Evolutionary conservation across 2,888 invertebrate genomes (phyloP).

Genomic region (Drosophila anceps): DNA sequence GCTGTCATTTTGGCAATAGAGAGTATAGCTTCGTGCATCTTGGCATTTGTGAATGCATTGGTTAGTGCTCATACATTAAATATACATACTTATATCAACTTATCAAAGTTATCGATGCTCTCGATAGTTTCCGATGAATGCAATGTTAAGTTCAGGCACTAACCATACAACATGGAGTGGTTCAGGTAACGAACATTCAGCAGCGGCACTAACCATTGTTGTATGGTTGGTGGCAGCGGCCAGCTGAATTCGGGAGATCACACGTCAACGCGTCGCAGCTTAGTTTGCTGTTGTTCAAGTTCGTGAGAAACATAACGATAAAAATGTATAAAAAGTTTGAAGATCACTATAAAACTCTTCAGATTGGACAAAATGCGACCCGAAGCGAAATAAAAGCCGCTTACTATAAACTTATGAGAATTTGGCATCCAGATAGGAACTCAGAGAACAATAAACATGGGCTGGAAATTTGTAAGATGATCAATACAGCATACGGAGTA

Average conservation of each 20-base stretch:
- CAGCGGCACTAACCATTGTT: too few relatives aligned
- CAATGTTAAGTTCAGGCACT: too few relatives aligned
- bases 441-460: not conserved
- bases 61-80: too few relatives aligned
- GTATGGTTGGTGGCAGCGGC: too few relatives aligned
- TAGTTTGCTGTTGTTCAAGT: not conserved
- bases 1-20: too few relatives aligned
- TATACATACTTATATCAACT: too few relatives aligned
- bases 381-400: constrained; percentile 8
- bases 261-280: not conserved
- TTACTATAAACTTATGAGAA: not conserved
- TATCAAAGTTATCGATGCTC: not conserved
- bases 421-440: constrained; percentile 47
- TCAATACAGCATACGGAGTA: not conserved
- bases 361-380: constrained; percentile 2
- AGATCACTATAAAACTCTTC: constrained; percentile 26
- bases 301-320: not conserved
- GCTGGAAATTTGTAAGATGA: not conserved
- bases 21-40: too few relatives aligned
- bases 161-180: too few relatives aligned
- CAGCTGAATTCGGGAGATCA: not conserved
- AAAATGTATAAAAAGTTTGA: not conserved
- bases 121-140: not conserved
- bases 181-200: too few relatives aligned
- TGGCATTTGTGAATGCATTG: too few relatives aligned